phyloP scores from a whole-genome alignment of 1,140 invertebrate genomes.

The Chymomyza costata region DNA sequence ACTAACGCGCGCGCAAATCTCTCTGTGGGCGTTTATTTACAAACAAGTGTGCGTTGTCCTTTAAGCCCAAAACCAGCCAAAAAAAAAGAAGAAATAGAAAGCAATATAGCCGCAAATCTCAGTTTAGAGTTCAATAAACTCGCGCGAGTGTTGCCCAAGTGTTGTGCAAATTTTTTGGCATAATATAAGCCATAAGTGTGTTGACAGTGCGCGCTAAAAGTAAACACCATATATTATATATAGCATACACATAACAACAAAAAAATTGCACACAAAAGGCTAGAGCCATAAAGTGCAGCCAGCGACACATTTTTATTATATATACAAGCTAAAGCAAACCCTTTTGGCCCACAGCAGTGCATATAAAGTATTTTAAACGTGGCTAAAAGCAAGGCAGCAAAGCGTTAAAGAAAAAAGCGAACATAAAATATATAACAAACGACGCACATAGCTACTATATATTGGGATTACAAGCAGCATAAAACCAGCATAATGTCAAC shows the following conservation, averaged over 20 bases:
- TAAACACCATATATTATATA: conserved; percentile 32
- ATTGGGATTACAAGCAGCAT: conserved; percentile 49
- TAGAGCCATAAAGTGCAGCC: conserved; percentile 54
- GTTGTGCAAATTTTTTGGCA: too few species aligned
- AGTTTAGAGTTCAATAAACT: conserved; percentile 21
- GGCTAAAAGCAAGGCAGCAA: too few species aligned
- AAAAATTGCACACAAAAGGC: conserved; percentile 29
- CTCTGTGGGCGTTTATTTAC: conserved; percentile 19
- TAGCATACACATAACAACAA: conserved; percentile 8
- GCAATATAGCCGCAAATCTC: conserved; percentile 1
- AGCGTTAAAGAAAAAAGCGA: conserved; percentile 24
- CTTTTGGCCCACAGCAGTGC: too few species aligned
- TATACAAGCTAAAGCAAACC: conserved; percentile 52
- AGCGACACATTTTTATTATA: conserved; percentile 59
- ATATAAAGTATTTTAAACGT: too few species aligned
- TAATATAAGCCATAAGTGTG: conserved; percentile 4
- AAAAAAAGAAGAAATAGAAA: not conserved
- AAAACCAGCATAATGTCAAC: conserved; percentile 43
- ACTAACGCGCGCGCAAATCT: too few species aligned
- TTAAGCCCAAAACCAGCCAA: too few species aligned
- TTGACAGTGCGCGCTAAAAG: conserved; percentile 45
- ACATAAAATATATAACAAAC: conserved; percentile 12
- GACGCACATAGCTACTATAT: conserved; percentile 13
- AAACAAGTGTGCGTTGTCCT: conserved; percentile 22
- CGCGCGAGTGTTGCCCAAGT: conserved; percentile 6